phyloP scores from a whole-genome alignment of 2,888 invertebrate species.

The Drosophila lutescens region DNA sequence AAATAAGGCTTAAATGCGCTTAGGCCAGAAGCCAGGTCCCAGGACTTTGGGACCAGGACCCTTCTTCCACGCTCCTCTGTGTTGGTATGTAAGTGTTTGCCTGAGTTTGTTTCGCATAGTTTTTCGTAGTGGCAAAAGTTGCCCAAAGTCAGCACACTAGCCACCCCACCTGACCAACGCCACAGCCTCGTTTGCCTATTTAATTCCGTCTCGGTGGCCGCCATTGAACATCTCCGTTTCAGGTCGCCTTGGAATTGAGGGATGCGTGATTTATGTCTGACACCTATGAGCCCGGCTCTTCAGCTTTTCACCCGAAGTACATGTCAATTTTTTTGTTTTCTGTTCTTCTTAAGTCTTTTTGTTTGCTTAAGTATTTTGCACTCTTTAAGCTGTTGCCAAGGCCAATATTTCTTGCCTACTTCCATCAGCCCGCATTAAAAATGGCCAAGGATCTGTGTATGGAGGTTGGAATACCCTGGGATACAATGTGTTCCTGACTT shows the following conservation, averaged over 20 bases:
- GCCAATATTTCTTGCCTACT: conserved; percentile 41
- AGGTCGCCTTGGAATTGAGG: conserved; percentile 22
- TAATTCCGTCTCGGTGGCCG: conserved; percentile 13
- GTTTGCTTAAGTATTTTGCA: conserved; percentile 29
- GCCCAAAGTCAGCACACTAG: conserved; percentile 32
- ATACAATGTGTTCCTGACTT: too few relatives aligned
- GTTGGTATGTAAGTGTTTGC: conserved; percentile 3
- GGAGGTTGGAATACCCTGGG: background rate
- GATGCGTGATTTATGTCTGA: conserved; percentile 66
- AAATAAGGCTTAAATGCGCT: conserved; percentile 77
- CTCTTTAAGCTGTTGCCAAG: conserved; percentile 36
- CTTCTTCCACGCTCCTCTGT: background rate
- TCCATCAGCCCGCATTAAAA: conserved; percentile 20
- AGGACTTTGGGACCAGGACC: conserved; percentile 29
- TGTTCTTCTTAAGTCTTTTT: conserved; percentile 18
- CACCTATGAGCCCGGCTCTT: conserved; percentile 49
- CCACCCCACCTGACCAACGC: background rate
- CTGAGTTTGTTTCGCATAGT: conserved; percentile 54
- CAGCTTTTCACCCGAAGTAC: conserved; percentile 50
- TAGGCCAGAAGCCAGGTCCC: conserved; percentile 46
- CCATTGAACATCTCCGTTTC: conserved; percentile 38
- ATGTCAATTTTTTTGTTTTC: conserved; percentile 47
- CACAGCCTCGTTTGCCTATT: conserved; percentile 6
- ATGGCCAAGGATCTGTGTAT: background rate
- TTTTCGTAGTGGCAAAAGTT: conserved; percentile 39